phyloP scores from a whole-genome alignment of 1,140 invertebrate species.

The Drosophila biarmipes region DNA sequence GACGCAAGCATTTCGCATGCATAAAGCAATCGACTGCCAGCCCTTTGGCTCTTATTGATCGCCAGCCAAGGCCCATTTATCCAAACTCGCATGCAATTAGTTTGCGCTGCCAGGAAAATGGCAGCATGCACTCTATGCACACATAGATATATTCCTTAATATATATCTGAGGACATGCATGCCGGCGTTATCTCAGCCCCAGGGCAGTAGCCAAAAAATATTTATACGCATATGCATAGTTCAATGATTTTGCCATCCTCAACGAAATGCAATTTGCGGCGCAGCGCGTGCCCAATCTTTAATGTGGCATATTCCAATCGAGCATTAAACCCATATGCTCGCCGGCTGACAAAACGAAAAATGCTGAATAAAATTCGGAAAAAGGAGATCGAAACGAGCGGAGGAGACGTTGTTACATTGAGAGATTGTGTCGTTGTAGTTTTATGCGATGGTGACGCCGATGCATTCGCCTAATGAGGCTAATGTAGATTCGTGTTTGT shows the following conservation, averaged over 20 bases:
- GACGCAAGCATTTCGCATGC: slow-evolving; percentile 37
- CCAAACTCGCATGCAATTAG: slow-evolving; percentile 48
- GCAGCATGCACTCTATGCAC: not conserved
- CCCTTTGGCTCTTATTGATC: slow-evolving; percentile 24
- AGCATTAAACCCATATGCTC: slow-evolving; percentile 45
- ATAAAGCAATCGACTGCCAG: slow-evolving; percentile 38
- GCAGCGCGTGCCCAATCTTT: slow-evolving; percentile 64
- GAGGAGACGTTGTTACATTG: slow-evolving; percentile 22
- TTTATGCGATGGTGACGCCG: slow-evolving; percentile 36
- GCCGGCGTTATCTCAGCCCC: slow-evolving; percentile 28
- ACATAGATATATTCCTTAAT: not conserved
- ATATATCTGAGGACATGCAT: slow-evolving; percentile 16
- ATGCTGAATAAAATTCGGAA: slow-evolving; percentile 14
- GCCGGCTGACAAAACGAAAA: slow-evolving; percentile 23
- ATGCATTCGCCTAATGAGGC: slow-evolving; percentile 57
- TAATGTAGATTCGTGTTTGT: slow-evolving; percentile 58
- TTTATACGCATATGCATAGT: slow-evolving; percentile 20
- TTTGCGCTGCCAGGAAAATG: slow-evolving; percentile 38
- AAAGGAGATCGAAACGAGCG: slow-evolving; percentile 12
- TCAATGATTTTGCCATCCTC: slow-evolving; percentile 30
- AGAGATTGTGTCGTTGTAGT: slow-evolving; percentile 39
- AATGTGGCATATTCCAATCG: slow-evolving; percentile 69
- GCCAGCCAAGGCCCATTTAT: slow-evolving; percentile 19
- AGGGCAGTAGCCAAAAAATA: slow-evolving; percentile 18
- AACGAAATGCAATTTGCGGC: slow-evolving; percentile 62